A percentile compares a stretch with the other conserved stretches of the same genome.
Conservation (phyloP, 2,888 invertebrate species). For the Tetragnatha montana region DNA sequence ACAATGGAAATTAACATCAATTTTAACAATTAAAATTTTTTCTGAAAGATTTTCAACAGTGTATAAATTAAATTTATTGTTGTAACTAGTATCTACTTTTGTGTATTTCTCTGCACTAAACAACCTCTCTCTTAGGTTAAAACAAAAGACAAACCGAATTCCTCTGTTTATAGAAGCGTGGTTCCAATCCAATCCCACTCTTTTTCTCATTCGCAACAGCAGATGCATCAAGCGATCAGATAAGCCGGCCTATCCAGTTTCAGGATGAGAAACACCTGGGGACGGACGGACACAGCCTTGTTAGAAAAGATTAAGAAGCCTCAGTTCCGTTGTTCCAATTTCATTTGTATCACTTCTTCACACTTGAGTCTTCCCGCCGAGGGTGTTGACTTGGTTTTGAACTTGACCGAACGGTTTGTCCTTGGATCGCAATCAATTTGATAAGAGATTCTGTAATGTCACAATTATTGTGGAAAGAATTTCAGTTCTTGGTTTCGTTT, state of each 20-base stretch:
- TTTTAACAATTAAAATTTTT: too few relatives aligned
- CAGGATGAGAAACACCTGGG: slow-evolving; percentile 40
- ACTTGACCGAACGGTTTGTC: too few relatives aligned
- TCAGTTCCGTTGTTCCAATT: slow-evolving; percentile 7
- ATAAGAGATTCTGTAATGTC: too few relatives aligned
- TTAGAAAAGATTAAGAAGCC: slow-evolving; percentile 24
- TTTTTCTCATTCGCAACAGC: not conserved
- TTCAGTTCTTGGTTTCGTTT: too few relatives aligned
- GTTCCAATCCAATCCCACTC: not conserved
- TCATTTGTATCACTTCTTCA: slow-evolving; percentile 14
- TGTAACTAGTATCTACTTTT: too few relatives aligned
- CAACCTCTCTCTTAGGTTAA: too few relatives aligned
- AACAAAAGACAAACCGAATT: not conserved
- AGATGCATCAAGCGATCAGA: slow-evolving; percentile 16
- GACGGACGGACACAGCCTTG: not conserved
- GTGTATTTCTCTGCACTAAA: too few relatives aligned
- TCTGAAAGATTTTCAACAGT: too few relatives aligned
- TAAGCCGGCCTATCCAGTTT: slow-evolving; percentile 17
- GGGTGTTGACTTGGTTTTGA: not conserved
- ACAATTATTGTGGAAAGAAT: too few relatives aligned
- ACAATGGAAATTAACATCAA: too few relatives aligned
- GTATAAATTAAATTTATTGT: too few relatives aligned
- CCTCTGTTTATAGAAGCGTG: not conserved
- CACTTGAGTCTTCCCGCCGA: not conserved
- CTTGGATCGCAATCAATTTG: too few relatives aligned